These are phyloP conservation scores for Ammodytes dubius DNA, from an alignment of 2,113 vertebrate genomes.

Conservation along the genomic window DNA sequence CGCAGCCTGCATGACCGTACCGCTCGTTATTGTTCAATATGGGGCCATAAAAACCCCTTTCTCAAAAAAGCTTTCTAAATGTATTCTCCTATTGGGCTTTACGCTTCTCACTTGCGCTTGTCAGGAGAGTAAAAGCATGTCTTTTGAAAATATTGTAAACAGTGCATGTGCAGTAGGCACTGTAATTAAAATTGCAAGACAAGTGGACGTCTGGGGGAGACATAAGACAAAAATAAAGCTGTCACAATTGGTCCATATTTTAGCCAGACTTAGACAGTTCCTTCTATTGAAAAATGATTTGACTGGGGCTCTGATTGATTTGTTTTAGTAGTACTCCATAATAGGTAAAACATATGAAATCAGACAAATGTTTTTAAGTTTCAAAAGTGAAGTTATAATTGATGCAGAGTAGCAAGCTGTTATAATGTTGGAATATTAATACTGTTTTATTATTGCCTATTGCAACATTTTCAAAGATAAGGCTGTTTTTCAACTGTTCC, in stretches of 20 bases:
- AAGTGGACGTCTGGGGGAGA: slow-evolving; percentile 15
- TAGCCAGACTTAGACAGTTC: slow-evolving; percentile 19
- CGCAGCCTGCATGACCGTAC: slow-evolving; percentile 19
- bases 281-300: slow-evolving; percentile 24
- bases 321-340: slow-evolving; percentile 12
- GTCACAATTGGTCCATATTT: slow-evolving; percentile 25
- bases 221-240: slow-evolving; percentile 44
- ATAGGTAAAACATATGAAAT: neutral
- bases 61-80: slow-evolving; percentile 52
- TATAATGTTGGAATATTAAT: neutral
- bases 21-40: slow-evolving; percentile 71
- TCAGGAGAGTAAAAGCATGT: slow-evolving; percentile 36
- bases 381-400: neutral
- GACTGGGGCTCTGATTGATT: slow-evolving; percentile 28
- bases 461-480: neutral
- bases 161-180: slow-evolving; percentile 15
- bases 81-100: slow-evolving; percentile 51
- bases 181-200: slow-evolving; percentile 59
- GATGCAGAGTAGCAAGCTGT: neutral
- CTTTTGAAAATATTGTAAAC: slow-evolving; percentile 48
- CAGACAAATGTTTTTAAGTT: neutral
- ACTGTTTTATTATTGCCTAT: neutral
- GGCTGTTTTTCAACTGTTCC: neutral
- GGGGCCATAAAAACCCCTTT: slow-evolving; percentile 55
- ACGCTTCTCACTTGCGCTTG: slow-evolving; percentile 41